These are phyloP conservation scores for Campylorhamphus procurvoides DNA, from an alignment of 2,113 vertebrate species.

Conservation along the genomic window DNA sequence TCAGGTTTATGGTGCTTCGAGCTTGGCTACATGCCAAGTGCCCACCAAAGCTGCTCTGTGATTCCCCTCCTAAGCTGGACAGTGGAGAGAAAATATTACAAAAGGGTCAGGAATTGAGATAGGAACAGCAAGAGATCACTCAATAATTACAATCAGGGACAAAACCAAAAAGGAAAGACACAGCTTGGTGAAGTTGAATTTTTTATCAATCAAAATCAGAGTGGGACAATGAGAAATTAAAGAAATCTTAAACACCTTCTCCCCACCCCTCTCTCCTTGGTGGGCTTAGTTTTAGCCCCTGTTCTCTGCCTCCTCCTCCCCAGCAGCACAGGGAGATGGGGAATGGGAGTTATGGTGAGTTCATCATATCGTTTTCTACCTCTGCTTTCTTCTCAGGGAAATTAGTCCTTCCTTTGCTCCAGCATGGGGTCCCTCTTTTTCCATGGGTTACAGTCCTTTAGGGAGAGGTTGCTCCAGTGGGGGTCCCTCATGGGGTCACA, in stretches of 20 bases:
- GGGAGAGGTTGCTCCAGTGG: fast-evolving
- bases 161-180: background rate
- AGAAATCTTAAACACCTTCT: background rate
- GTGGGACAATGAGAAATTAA: background rate
- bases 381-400: background rate
- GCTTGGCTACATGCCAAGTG: background rate
- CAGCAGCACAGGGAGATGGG: background rate
- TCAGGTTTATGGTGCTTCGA: background rate
- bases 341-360: background rate
- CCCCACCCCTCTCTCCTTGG: background rate
- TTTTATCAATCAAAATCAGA: background rate
- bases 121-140: background rate
- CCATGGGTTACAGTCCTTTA: background rate
- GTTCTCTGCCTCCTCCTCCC: background rate
- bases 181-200: background rate
- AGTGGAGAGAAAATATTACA: background rate
- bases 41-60: background rate
- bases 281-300: background rate
- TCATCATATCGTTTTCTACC: background rate
- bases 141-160: background rate
- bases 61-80: background rate
- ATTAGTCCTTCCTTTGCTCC: background rate
- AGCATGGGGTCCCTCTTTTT: background rate
- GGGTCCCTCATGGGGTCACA: background rate
- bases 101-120: background rate